Evolutionary conservation across 2,113 vertebrate genomes (phyloP), one percentile per base, ranked within the genome.

Genomic region (Dasyurus viverrinus): DNA sequence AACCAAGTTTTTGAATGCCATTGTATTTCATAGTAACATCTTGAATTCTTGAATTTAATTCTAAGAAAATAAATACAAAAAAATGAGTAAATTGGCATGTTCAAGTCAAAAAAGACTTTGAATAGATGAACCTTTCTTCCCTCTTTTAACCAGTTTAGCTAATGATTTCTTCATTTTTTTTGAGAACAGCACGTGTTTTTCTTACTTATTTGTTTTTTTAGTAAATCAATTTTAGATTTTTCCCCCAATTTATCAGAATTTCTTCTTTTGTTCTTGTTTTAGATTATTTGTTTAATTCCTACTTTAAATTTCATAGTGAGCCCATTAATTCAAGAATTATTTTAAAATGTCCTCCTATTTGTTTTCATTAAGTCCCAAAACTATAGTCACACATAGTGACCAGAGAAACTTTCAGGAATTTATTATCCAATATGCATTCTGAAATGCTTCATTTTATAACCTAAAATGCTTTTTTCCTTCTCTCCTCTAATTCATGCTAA

Each of bases 401-500:
- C 48, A 52, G 48, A 6, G 42, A 90, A 93, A 30, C 14, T 10
- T 16, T 91, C 47, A 91, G 36, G 27, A n/a, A 42, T n/a, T 52
- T 25, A 6, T 96, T 68, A 48, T 1, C 30, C 30, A 53, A 68
- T 94, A 46, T 54, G 9, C 7, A 90, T 95, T 93, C 93, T 93
- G 92, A 95, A 95, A 93, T 90, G 89, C 68, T 95, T 54, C 47
- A 24, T 90, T 30, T n/a, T 89, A 92, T 94, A 96, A 50, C 9
- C 47, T 50, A 84, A 42, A 84, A 0, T 89, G 42, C 94, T 97
- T 96, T 19, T 50, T 27, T 8, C 36, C 50, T 95, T 94, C 96
- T 96, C 91, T 95, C 96, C 89, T 96, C 94, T 53, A 23, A 48
- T 92, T 96, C 91, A 94, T 93, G 92, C 89, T 10, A 25, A 94